Evolutionary conservation across 2,797 vertebrate genomes (phyloP), one percentile per base, ranked within the genome.

Genomic region (Limnodromus scolopaceus): DNA sequence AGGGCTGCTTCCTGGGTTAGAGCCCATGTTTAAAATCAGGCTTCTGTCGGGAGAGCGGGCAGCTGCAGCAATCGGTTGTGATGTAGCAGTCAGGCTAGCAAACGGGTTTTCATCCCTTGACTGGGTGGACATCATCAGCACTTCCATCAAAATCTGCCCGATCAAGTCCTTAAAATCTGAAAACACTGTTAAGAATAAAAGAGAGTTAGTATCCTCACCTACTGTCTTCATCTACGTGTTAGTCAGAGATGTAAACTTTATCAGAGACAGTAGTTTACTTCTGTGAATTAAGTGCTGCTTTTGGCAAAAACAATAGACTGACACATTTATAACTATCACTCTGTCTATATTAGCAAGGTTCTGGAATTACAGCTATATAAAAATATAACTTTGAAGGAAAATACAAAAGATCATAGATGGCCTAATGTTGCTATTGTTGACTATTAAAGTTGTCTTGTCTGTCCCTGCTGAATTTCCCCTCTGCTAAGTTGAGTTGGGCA

Each of bases 141-240:
- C 99, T 98, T 99, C 99, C 99, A 99, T 99, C 97, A 99, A 98
- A 96, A 99, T 99, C 98, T 99, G 99, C 82, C 99, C 98, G 1
- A 99, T 99, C 96, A 99, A 98, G 98, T 99, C 99, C 98, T 99
- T 99, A 96, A 99, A 99, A 98, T 99, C 99, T 78, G 99, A 99
- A 97, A 99, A 99, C 87, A 99, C 99, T 99, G 97, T 87, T 24
- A 94, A 95, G 64, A 96, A 92, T 75, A 87, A 53, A 92, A 93
- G 5, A 77, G 46, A 54, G 78, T 97, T 71, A 97, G 7, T 46
- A 76, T 6, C 39, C 25, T 82, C 75, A 41, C 9, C 38, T 61
- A 6, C 46, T 48, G 22, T 53, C 46, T 80, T 48, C 55, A 66
- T 6, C 63, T 28, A 43, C 48, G n/a, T 24, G 11, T 28, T 9